Conservation (phyloP, 1,140 invertebrate genomes). For the Aphis craccivora region DNA sequence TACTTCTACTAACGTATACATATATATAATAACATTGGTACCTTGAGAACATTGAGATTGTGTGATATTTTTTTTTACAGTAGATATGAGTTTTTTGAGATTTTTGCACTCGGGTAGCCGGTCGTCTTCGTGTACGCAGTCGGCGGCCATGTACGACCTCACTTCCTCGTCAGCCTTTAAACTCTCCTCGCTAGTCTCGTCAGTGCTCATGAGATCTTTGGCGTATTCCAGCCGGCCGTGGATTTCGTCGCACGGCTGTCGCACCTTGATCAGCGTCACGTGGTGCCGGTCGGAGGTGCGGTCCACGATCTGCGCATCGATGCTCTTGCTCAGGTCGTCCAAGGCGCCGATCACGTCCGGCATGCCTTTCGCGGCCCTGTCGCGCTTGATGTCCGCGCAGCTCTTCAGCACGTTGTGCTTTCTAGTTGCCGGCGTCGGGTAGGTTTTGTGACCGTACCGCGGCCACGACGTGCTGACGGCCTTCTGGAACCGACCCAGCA, state of each 20-base stretch:
- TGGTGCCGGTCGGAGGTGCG: background rate
- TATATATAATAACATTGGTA: slow-evolving; percentile 21
- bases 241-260: slow-evolving; percentile 15
- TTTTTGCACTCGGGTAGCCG: background rate
- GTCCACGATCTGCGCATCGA: slow-evolving; percentile 60
- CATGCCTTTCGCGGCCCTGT: slow-evolving; percentile 7
- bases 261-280: slow-evolving; percentile 37
- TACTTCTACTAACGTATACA: background rate
- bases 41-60: slow-evolving; percentile 42
- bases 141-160: slow-evolving; percentile 61
- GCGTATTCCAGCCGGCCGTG: slow-evolving; percentile 54
- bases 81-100: slow-evolving; percentile 52
- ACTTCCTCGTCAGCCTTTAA: slow-evolving; percentile 61
- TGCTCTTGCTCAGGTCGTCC: slow-evolving; percentile 60
- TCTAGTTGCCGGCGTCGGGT: background rate
- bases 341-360: slow-evolving; percentile 59
- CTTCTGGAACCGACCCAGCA: slow-evolving; percentile 28
- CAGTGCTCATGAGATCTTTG: slow-evolving; percentile 59
- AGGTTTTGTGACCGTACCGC: background rate
- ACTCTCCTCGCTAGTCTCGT: slow-evolving; percentile 61
- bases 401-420: slow-evolving; percentile 21
- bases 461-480: slow-evolving; percentile 42
- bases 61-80: slow-evolving; percentile 29
- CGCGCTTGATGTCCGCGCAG: slow-evolving; percentile 17
- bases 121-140: slow-evolving; percentile 59